phyloP scores from a whole-genome alignment of 2,113 vertebrate species.

The Gopherus evgoodei region DNA sequence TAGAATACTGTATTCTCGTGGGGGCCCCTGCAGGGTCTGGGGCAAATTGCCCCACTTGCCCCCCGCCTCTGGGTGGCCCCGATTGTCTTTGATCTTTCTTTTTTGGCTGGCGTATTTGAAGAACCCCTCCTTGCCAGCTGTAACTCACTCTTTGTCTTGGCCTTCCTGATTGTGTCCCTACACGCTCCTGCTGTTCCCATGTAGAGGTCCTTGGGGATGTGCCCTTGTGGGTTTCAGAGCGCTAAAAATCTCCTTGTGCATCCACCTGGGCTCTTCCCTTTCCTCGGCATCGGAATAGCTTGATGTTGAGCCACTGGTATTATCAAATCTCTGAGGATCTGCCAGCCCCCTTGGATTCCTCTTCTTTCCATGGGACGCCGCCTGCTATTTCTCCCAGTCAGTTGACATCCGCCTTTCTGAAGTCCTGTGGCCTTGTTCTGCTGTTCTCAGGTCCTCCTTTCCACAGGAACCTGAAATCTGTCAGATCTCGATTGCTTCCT shows the following conservation, averaged over 20 bases:
- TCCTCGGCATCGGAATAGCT: not conserved
- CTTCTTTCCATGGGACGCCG: not conserved
- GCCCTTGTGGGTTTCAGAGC: not conserved
- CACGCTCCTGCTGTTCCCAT: no score
- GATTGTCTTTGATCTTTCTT: not conserved
- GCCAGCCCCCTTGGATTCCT: not conserved
- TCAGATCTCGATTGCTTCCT: not conserved
- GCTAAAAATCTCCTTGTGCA: not conserved
- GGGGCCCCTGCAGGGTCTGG: no score
- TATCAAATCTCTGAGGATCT: not conserved
- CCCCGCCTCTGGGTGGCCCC: no score
- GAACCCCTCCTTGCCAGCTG: no score
- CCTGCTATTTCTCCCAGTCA: not conserved
- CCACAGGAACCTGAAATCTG: not conserved
- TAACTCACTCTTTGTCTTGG: not conserved
- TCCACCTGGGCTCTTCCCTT: not conserved
- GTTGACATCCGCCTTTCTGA: not conserved
- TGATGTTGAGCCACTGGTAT: not conserved
- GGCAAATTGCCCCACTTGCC: no score
- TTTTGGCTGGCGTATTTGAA: no score
- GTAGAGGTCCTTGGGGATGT: not conserved
- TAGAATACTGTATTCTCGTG: no score
- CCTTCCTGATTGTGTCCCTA: not conserved
- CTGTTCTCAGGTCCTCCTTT: not conserved
- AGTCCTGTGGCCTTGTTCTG: not conserved